A percentile compares a stretch with the other conserved stretches of the same genome.
These are phyloP conservation scores for Apistogramma diplotaenia DNA, from an alignment of 2,113 vertebrate species.

Conservation along the genomic window DNA sequence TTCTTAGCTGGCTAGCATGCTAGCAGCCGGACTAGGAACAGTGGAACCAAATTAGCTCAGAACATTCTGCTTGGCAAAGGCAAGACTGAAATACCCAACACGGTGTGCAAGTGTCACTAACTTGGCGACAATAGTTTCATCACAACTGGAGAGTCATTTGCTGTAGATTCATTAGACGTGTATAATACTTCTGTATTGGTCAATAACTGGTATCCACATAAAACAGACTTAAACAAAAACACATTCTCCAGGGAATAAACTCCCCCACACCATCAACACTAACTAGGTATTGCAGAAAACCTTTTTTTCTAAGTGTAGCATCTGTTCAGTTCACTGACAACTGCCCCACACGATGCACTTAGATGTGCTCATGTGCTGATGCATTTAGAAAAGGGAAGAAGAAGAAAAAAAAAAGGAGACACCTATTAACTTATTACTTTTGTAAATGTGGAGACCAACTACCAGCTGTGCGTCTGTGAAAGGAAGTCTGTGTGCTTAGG, in stretches of 20 bases:
- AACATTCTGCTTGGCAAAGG: conserved; percentile 27
- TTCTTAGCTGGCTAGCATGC: conserved; percentile 50
- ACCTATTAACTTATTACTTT: neutral
- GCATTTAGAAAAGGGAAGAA: too few relatives aligned
- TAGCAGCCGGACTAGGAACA: conserved; percentile 40
- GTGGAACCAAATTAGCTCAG: conserved; percentile 59
- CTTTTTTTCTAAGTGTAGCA: neutral
- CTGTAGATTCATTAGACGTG: neutral
- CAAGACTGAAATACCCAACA: neutral
- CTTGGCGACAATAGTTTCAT: neutral
- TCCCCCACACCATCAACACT: too few relatives aligned
- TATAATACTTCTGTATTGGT: neutral
- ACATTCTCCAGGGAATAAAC: too few relatives aligned
- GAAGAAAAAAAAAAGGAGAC: neutral
- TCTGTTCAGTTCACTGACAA: neutral
- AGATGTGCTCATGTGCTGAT: neutral
- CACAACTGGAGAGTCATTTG: neutral
- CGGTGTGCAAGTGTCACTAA: neutral
- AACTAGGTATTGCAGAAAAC: too few relatives aligned
- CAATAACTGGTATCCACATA: neutral
- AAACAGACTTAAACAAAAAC: neutral
- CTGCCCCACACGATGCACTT: neutral
- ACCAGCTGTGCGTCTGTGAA: neutral
- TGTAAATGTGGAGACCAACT: neutral
- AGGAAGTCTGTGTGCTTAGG: neutral